Conservation (phyloP, 2,113 vertebrate genomes). For the Myotis lucifugus region DNA sequence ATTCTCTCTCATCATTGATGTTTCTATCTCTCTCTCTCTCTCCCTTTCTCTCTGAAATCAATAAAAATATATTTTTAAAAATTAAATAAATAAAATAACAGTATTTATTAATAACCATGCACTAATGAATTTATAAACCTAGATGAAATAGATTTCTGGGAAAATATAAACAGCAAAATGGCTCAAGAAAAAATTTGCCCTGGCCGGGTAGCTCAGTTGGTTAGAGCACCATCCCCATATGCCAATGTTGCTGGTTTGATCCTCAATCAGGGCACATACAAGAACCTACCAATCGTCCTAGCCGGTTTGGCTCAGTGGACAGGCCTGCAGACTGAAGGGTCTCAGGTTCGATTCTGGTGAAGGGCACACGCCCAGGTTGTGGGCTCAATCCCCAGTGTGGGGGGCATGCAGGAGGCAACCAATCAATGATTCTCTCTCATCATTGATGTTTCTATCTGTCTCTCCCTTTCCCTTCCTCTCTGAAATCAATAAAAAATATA, state of each 20-base stretch:
- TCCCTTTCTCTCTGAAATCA: background rate
- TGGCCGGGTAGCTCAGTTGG: too few species aligned
- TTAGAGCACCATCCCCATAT: too few species aligned
- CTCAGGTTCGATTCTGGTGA: background rate
- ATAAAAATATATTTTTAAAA: background rate
- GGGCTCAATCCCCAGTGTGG: too few species aligned
- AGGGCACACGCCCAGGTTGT: background rate
- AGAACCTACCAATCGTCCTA: background rate
- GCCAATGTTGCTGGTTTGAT: too few species aligned
- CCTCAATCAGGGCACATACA: too few species aligned
- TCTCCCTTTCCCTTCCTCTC: background rate
- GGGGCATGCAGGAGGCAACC: background rate
- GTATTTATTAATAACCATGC: background rate
- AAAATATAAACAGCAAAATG: constrained; percentile 24
- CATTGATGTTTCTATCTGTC: background rate
- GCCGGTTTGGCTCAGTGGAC: background rate
- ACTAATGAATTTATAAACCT: background rate
- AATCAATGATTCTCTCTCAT: background rate
- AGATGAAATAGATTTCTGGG: background rate
- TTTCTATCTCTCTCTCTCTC: background rate
- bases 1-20: background rate
- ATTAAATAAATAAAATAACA: background rate
- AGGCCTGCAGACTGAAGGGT: background rate
- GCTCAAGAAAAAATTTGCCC: background rate
- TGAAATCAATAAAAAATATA: background rate